Conservation (phyloP, 2,888 invertebrate genomes). For the Oxyteleia sp. region DNA sequence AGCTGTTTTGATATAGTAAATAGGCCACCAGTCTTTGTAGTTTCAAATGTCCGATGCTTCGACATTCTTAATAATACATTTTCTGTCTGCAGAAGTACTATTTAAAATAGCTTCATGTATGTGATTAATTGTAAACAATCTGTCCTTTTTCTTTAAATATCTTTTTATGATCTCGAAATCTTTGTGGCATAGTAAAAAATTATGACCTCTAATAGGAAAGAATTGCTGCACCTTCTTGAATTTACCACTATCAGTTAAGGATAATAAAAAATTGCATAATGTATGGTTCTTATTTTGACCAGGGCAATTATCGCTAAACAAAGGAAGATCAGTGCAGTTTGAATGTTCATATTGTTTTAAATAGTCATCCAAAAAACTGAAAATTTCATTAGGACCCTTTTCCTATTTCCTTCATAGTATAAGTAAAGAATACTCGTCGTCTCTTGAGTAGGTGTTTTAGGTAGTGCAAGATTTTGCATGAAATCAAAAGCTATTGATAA, state of each 20-base stretch:
- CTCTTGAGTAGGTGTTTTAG: conserved; percentile 6
- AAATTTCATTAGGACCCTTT: conserved; percentile 9
- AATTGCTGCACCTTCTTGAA: conserved; percentile 1
- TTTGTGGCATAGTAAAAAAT: conserved; percentile 1
- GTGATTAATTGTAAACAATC: too few species aligned
- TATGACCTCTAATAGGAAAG: conserved; percentile 10
- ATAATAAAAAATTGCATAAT: neutral
- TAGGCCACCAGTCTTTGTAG: too few species aligned
- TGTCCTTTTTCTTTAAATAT: neutral
- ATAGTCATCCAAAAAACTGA: neutral
- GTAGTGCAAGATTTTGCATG: conserved; percentile 15
- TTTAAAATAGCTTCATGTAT: too few species aligned
- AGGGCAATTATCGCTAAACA: conserved; percentile 16
- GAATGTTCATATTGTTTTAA: neutral
- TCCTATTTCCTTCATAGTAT: conserved; percentile 19
- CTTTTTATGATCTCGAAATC: neutral
- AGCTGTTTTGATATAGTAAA: too few species aligned
- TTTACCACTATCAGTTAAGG: conserved; percentile 11
- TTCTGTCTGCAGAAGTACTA: too few species aligned
- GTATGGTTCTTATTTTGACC: conserved; percentile 18
- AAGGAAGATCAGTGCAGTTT: conserved; percentile 1
- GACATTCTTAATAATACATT: too few species aligned
- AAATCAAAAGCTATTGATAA: conserved; percentile 25
- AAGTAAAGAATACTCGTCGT: conserved; percentile 25
- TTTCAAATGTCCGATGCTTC: too few species aligned